These are phyloP conservation scores for Eristalis intricaria DNA, from an alignment of 2,888 invertebrate genomes.

Conservation along the genomic window DNA sequence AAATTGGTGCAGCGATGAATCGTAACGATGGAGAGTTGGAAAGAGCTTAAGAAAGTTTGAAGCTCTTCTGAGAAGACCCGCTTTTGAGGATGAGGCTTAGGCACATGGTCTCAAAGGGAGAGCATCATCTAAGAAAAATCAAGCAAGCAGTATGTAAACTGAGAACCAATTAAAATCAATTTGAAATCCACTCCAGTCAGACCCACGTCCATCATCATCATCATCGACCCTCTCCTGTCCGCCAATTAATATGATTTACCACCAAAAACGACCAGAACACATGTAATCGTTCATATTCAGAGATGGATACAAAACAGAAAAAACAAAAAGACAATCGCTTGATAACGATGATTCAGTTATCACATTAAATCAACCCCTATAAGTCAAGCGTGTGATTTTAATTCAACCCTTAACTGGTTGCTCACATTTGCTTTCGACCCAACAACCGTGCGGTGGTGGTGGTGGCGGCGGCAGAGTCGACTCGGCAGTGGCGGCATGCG, in stretches of 20 bases:
- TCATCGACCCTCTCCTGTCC: not conserved
- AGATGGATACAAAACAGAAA: not conserved
- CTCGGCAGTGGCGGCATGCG: not conserved
- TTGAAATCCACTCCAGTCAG: not conserved
- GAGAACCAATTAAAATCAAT: not conserved
- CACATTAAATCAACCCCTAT: constrained; percentile 71
- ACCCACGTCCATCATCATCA: not conserved
- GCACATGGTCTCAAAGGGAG: too few relatives aligned
- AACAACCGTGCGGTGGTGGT: not conserved
- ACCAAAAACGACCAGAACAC: not conserved
- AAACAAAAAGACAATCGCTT: constrained; percentile 62
- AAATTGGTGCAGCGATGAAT: not conserved
- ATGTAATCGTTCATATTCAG: constrained; percentile 26
- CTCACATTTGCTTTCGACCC: constrained; percentile 69
- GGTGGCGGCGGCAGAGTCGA: not conserved
- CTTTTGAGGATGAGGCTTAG: too few relatives aligned
- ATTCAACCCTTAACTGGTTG: constrained; percentile 72
- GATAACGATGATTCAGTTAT: constrained; percentile 72
- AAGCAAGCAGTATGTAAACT: not conserved
- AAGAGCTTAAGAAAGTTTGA: too few relatives aligned
- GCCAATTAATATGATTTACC: not conserved
- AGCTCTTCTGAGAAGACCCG: too few relatives aligned
- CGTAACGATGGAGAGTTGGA: too few relatives aligned
- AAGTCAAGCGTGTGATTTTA: constrained; percentile 72
- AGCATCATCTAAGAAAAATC: not conserved